Percentiles rank a stretch among this genome's conserved stretches.
Conservation (phyloP, 2,797 vertebrate species). For the Liparis tanakae region DNA sequence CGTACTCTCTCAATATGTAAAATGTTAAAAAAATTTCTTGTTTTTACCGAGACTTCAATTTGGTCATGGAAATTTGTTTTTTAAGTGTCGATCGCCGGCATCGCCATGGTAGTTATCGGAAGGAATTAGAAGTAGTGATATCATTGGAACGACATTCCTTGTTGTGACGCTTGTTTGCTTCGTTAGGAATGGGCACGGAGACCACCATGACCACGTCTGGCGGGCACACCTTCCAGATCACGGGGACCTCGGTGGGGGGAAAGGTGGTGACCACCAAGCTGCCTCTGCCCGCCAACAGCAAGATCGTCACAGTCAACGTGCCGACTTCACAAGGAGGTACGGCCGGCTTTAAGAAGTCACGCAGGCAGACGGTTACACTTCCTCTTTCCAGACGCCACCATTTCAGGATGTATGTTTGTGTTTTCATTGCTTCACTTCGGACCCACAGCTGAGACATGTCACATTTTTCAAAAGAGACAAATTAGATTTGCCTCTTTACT, state of each 20-base stretch:
- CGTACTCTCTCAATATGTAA: too few species aligned
- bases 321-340: constrained; percentile 97
- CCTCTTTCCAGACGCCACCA: constrained; percentile 26
- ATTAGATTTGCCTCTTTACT: constrained; percentile 48
- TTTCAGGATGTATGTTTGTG: constrained; percentile 37
- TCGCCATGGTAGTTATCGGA: neutral
- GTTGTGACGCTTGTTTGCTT: constrained; percentile 23
- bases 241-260: constrained; percentile 92
- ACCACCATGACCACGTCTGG: constrained; percentile 89
- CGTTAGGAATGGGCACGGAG: constrained; percentile 86
- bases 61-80: too few species aligned
- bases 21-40: too few species aligned
- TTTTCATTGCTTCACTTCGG: constrained; percentile 49
- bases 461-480: constrained; percentile 38
- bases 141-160: constrained; percentile 16
- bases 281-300: constrained; percentile 97
- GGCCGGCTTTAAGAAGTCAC: constrained; percentile 47
- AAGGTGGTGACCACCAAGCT: constrained; percentile 96
- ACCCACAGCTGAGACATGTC: constrained; percentile 44
- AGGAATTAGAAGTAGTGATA: neutral
- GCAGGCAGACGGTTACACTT: constrained; percentile 37
- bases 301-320: constrained; percentile 97
- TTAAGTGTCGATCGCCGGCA: neutral
- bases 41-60: too few species aligned
- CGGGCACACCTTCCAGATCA: constrained; percentile 97